phyloP scores from a whole-genome alignment of 1,140 invertebrate species.

The Rhagoletis zephyria region DNA sequence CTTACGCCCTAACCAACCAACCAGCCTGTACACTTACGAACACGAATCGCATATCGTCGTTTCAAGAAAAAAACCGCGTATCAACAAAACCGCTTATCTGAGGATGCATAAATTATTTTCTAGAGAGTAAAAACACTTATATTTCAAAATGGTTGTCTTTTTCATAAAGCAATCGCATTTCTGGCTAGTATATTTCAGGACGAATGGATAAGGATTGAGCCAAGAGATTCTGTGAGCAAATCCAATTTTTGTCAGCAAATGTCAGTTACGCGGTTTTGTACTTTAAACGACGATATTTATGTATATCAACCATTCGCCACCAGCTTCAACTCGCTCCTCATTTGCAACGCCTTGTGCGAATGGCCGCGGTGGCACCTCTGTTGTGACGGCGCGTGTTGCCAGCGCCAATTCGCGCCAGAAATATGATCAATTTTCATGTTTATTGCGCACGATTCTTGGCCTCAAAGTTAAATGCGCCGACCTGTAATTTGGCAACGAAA shows the following conservation, averaged over 20 bases:
- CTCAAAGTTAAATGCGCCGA: constrained; percentile 72
- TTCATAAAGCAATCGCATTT: too few species aligned
- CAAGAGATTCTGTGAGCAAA: too few species aligned
- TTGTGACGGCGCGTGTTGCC: constrained; percentile 27
- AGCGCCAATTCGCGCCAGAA: constrained; percentile 40
- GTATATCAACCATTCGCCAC: not conserved
- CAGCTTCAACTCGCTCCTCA: not conserved
- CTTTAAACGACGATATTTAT: too few species aligned
- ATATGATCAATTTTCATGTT: constrained; percentile 55
- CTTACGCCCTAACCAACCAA: not conserved
- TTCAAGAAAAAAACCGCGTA: too few species aligned
- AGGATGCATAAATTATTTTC: too few species aligned
- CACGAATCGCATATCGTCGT: not conserved
- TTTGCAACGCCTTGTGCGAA: not conserved
- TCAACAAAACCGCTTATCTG: too few species aligned
- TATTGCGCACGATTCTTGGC: constrained; percentile 59
- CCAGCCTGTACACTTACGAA: not conserved
- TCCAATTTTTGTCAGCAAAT: too few species aligned
- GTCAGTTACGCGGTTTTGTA: too few species aligned
- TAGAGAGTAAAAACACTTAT: too few species aligned
- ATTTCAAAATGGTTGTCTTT: too few species aligned
- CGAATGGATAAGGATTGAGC: too few species aligned
- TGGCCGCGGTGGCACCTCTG: constrained; percentile 5
- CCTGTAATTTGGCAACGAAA: constrained; percentile 72
- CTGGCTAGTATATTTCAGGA: too few species aligned